phyloP scores from a whole-genome alignment of 2,797 vertebrate species.

The Tokudaia tokunoshimensis region DNA sequence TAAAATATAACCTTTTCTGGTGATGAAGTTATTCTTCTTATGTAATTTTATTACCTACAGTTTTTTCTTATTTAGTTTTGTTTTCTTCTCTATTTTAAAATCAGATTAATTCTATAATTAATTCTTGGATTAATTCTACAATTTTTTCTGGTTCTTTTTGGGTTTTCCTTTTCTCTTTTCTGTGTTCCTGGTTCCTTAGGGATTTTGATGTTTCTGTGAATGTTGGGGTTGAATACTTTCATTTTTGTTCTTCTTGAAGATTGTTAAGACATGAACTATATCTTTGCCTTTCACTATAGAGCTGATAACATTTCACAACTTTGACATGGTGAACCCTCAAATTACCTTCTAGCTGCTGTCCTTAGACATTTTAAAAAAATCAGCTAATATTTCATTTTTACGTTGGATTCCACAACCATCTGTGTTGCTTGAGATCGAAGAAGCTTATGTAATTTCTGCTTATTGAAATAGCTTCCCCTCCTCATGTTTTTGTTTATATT shows the following conservation, averaged over 20 bases:
- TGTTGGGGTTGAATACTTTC: slow-evolving; percentile 38
- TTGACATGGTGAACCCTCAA: not conserved
- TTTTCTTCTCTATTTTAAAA: not conserved
- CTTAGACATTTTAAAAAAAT: slow-evolving; percentile 28
- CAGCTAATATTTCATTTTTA: slow-evolving; percentile 1
- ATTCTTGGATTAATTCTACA: slow-evolving; percentile 32
- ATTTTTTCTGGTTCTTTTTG: slow-evolving; percentile 14
- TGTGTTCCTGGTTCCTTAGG: slow-evolving; percentile 32
- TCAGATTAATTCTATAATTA: slow-evolving; percentile 37
- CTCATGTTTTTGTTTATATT: not conserved
- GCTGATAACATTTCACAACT: slow-evolving; percentile 29
- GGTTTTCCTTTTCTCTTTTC: slow-evolving; percentile 10
- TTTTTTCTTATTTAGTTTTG: slow-evolving; percentile 35
- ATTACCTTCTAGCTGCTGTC: slow-evolving; percentile 3
- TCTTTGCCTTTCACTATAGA: not conserved
- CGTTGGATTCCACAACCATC: not conserved
- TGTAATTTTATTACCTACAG: slow-evolving; percentile 39
- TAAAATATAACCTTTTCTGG: slow-evolving; percentile 12
- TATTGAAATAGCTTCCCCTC: not conserved
- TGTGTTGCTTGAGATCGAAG: slow-evolving; percentile 3
- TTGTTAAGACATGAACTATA: slow-evolving; percentile 22
- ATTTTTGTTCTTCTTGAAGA: slow-evolving; percentile 59
- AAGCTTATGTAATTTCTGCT: slow-evolving; percentile 47
- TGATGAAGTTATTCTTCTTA: not conserved
- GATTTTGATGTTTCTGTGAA: slow-evolving; percentile 54